These are phyloP conservation scores for Stramonita haemastoma DNA, from an alignment of 2,888 invertebrate genomes.

Conservation along the genomic window DNA sequence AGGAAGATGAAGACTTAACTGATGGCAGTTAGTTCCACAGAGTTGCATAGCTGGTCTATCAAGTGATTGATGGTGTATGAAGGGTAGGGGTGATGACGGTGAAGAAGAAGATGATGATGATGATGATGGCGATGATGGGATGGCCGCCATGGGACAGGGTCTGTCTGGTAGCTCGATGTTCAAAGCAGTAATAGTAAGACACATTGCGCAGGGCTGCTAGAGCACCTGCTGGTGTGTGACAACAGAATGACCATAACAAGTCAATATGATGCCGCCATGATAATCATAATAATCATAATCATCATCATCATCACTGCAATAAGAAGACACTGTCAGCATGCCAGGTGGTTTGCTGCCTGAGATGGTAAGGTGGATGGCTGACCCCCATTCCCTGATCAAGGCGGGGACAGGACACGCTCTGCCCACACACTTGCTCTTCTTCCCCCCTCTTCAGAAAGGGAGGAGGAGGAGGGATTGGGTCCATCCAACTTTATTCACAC, in stretches of 20 bases:
- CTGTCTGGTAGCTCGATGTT: slow-evolving; percentile 1
- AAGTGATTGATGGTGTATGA: background rate
- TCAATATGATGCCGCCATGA: background rate
- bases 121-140: background rate
- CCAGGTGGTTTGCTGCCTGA: slow-evolving; percentile 33
- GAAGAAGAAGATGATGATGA: background rate
- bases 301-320: no score
- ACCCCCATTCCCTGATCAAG: slow-evolving; percentile 4
- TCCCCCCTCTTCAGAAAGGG: background rate
- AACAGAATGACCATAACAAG: slow-evolving; percentile 5
- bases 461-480: background rate
- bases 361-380: slow-evolving; percentile 22
- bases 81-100: background rate
- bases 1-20: background rate
- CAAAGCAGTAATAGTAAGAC: slow-evolving; percentile 8
- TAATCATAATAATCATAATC: background rate
- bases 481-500: background rate
- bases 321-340: slow-evolving; percentile 25
- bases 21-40: slow-evolving; percentile 7
- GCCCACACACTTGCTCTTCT: background rate
- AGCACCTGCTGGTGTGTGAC: background rate
- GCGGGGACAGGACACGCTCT: background rate
- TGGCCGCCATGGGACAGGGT: background rate
- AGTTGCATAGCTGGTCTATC: background rate
- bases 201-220: background rate